Percentiles rank a stretch among this genome's conserved stretches.
Evolutionary conservation across 2,888 invertebrate genomes (phyloP).

Genomic region (Xestia rhomboidea): DNA sequence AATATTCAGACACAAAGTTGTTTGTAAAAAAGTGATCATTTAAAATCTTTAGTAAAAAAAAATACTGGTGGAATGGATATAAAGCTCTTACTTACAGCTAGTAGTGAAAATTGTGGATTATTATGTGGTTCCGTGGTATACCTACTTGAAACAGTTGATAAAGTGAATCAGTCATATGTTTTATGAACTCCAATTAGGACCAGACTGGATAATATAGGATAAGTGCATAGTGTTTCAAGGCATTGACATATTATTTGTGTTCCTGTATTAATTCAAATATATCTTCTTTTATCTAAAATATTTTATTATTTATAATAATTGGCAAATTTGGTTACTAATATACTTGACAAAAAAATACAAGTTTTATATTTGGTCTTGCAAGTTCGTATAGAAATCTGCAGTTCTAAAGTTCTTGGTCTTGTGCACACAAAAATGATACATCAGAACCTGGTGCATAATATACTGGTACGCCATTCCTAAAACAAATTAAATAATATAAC

Average conservation of each 20-base stretch:
- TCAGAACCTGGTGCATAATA: slow-evolving; percentile 89
- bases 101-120: slow-evolving; percentile 66
- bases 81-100: slow-evolving; percentile 51
- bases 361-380: slow-evolving; percentile 21
- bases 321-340: slow-evolving; percentile 30
- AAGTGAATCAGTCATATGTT: slow-evolving; percentile 58
- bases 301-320: slow-evolving; percentile 39
- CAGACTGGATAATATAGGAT: slow-evolving; percentile 55
- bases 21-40: slow-evolving; percentile 56
- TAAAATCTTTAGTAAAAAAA: slow-evolving; percentile 45
- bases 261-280: slow-evolving; percentile 55
- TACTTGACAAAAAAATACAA: slow-evolving; percentile 39
- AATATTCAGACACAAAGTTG: slow-evolving; percentile 59
- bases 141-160: slow-evolving; percentile 45
- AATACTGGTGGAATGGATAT: slow-evolving; percentile 55
- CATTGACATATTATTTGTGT: slow-evolving; percentile 53
- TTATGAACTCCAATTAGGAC: slow-evolving; percentile 54
- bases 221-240: slow-evolving; percentile 63
- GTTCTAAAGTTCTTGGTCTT: slow-evolving; percentile 46
- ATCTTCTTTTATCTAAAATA: slow-evolving; percentile 40
- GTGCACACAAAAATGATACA: slow-evolving; percentile 89
- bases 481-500: slow-evolving; percentile 57
- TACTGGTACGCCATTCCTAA: slow-evolving; percentile 90
- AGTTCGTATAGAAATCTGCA: neutral
- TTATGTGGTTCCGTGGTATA: slow-evolving; percentile 59